These are phyloP conservation scores for Piprites chloris DNA, from an alignment of 2,113 vertebrate genomes.

Conservation along the genomic window DNA sequence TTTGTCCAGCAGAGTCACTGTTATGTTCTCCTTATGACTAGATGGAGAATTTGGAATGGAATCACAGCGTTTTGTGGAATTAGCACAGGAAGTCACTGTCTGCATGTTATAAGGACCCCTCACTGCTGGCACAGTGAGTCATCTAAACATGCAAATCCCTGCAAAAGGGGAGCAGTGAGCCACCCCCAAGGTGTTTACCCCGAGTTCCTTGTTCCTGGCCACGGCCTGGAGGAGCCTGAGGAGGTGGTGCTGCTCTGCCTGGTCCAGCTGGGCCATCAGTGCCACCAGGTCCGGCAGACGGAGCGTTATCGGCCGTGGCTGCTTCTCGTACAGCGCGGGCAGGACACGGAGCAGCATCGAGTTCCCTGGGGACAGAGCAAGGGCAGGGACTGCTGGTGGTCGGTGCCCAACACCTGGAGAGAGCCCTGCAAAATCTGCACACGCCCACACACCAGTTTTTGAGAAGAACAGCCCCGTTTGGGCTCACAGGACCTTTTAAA, in stretches of 20 bases:
- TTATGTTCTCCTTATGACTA: not conserved
- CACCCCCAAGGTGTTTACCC: constrained; percentile 63
- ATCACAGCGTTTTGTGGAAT: not conserved
- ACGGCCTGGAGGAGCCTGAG: constrained; percentile 84
- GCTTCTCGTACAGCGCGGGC: constrained; percentile 85
- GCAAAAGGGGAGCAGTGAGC: not conserved
- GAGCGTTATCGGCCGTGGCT: constrained; percentile 74
- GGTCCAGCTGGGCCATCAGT: constrained; percentile 80
- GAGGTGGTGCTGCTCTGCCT: constrained; percentile 85
- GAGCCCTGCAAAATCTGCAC: not conserved
- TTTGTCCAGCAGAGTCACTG: not conserved
- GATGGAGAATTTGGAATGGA: not conserved
- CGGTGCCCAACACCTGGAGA: not conserved
- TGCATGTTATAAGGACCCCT: not conserved
- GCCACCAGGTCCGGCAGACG: constrained; percentile 77
- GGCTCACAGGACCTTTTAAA: not conserved
- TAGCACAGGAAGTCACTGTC: fast-evolving
- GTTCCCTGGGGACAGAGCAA: constrained; percentile 78
- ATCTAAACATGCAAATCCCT: not conserved
- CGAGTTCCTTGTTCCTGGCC: constrained; percentile 78
- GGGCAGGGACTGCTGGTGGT: fast-evolving
- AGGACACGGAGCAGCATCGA: constrained; percentile 86
- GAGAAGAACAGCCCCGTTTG: fast-evolving
- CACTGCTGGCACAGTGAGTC: not conserved
- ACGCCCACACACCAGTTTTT: not conserved